phyloP scores from a whole-genome alignment of 2,888 invertebrate species.

The Melanostoma mellinum region DNA sequence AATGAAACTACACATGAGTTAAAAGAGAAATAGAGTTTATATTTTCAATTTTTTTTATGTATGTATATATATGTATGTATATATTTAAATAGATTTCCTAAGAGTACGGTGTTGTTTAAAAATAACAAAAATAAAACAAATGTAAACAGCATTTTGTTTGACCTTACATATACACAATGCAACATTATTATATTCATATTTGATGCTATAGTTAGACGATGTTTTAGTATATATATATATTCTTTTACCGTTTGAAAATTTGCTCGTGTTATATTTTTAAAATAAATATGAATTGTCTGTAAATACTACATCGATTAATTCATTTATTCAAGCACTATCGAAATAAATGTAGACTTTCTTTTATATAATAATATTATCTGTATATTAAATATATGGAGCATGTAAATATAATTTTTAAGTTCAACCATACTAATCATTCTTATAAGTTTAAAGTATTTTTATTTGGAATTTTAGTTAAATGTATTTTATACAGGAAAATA shows the following conservation, averaged over 20 bases:
- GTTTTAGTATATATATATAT: not conserved
- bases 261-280: conserved; percentile 29
- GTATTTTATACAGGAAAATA: conserved; percentile 4
- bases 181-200: conserved; percentile 11
- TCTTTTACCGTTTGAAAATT: conserved; percentile 20
- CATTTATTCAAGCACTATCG: conserved; percentile 28
- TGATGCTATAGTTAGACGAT: conserved; percentile 33
- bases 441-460: conserved; percentile 2
- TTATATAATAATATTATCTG: conserved; percentile 3
- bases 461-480: not conserved
- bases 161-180: not conserved
- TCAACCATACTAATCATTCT: conserved; percentile 23
- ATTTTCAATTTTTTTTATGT: conserved; percentile 41
- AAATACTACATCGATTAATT: conserved; percentile 52
- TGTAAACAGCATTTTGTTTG: conserved; percentile 43
- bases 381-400: conserved; percentile 5
- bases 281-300: conserved; percentile 19
- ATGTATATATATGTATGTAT: conserved; percentile 44
- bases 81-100: conserved; percentile 62
- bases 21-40: conserved; percentile 71
- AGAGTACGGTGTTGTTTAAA: conserved; percentile 56
- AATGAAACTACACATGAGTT: conserved; percentile 26
- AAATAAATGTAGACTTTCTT: conserved; percentile 43
- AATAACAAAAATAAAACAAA: conserved; percentile 55
- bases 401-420: conserved; percentile 5